Evolutionary conservation across 2,797 vertebrate genomes (phyloP), one percentile per base, ranked within the genome.

Genomic region (Manis javanica): DNA sequence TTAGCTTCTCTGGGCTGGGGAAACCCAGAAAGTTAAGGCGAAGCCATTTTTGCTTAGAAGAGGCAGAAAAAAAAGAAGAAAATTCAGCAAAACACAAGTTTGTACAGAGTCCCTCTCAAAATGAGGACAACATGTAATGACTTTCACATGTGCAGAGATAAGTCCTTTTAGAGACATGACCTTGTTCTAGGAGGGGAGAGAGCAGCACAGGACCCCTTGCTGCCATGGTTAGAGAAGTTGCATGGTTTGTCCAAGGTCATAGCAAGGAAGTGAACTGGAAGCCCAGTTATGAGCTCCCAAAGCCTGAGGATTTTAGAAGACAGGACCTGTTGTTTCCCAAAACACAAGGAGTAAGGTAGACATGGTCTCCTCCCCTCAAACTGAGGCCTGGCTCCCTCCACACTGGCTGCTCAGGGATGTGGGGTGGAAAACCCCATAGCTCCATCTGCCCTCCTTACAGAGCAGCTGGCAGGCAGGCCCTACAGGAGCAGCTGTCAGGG

Each of bases 401-500:
- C 61, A n/a, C 85, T 0, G 42, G 46, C 83, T 64, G 87, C 49
- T 59, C 69, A n/a, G 77, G 82, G 90, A 64, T 64, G 2, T 29
- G 0, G 75, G 55, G 93, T 31, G 46, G 88, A 79, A 66, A 90
- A 26, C 84, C 81, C 87, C 78, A 26, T 2, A 24, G 53, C 55
- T 95, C 97, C 97, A 96, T 96, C 96, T 97, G 97, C 85, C 88
- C 68, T 90, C 84, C 39, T 42, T 11, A 81, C 53, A 21, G 64
- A 95, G 97, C 95, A 86, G 96, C 97, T 96, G 96, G 90, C 46
- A 31, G 49, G 92, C 92, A 31, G 7, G 69, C 84, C 61, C 68
- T 19, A 7, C 18, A 6, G 86, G 91, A 51, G 87, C 97, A 96
- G 97, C 96, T 97, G 97, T 75, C 96, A 59, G 95, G 91, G 87